phyloP scores from a whole-genome alignment of 2,888 invertebrate species.

The Eretmocerus hayati region DNA sequence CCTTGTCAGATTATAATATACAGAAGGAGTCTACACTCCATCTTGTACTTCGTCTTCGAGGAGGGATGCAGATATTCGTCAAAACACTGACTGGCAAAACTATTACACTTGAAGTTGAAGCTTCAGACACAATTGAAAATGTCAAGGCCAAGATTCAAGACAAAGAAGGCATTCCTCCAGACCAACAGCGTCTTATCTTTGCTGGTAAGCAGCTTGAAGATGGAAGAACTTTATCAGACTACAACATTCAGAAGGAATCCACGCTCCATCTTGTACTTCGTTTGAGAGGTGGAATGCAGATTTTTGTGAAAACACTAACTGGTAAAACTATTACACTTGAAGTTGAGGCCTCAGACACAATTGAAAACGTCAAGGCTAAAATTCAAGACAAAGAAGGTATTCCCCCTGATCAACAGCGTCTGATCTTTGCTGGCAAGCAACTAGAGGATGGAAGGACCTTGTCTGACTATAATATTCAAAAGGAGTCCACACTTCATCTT shows the following conservation, averaged over 20 bases:
- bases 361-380: constrained; percentile 30
- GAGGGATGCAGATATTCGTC: constrained; percentile 67
- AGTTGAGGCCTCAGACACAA: constrained; percentile 28
- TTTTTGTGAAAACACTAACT: constrained; percentile 30
- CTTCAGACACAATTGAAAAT: constrained; percentile 91
- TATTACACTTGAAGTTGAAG: constrained; percentile 88
- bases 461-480: constrained; percentile 32
- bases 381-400: constrained; percentile 34
- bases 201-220: constrained; percentile 30
- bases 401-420: constrained; percentile 30
- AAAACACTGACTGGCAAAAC: constrained; percentile 92
- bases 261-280: constrained; percentile 28
- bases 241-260: constrained; percentile 31
- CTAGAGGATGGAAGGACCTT: constrained; percentile 31
- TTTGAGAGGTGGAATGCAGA: constrained; percentile 31
- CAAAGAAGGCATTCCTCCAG: constrained; percentile 58
- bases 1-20: constrained; percentile 29
- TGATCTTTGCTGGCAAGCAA: constrained; percentile 33
- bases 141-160: constrained; percentile 90
- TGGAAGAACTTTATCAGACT: constrained; percentile 28
- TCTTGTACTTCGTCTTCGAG: constrained; percentile 27
- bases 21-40: constrained; percentile 31
- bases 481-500: constrained; percentile 30
- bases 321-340: constrained; percentile 31
- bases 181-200: constrained; percentile 29